Conservation (phyloP, 2,888 invertebrate species). For the Eupithecia dodoneata region DNA sequence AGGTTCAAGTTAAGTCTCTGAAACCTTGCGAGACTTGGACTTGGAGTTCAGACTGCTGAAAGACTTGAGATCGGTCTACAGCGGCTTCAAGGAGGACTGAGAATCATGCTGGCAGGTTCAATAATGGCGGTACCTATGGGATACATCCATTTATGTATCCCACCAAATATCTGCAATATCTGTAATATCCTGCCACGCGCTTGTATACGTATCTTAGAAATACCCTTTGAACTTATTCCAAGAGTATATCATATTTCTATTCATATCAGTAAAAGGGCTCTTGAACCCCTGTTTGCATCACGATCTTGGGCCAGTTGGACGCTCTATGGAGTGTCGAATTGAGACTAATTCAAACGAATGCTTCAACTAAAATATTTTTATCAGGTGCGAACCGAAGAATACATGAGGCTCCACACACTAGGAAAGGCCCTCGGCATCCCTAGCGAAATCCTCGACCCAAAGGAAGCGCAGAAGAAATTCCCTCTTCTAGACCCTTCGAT, state of each 20-base stretch:
- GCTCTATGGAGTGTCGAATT: background rate
- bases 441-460: constrained; percentile 88
- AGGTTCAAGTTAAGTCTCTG: background rate
- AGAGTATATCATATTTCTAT: no score
- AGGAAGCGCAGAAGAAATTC: constrained; percentile 90
- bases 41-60: constrained; percentile 65
- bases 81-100: constrained; percentile 90
- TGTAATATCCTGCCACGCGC: no score
- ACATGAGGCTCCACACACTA: constrained; percentile 90
- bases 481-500: constrained; percentile 90
- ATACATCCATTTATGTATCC: no score
- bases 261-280: background rate
- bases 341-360: background rate
- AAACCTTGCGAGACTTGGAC: no score
- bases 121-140: constrained; percentile 90
- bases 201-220: no score
- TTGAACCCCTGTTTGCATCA: background rate
- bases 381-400: constrained; percentile 92
- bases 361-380: constrained; percentile 17
- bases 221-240: no score
- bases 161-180: no score
- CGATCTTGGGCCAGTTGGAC: background rate
- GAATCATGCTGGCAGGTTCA: constrained; percentile 92
- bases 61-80: constrained; percentile 88
- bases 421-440: constrained; percentile 91